Base-by-base conservation (phyloP, 1,140 invertebrate species). In the Varroa destructor region DNA sequence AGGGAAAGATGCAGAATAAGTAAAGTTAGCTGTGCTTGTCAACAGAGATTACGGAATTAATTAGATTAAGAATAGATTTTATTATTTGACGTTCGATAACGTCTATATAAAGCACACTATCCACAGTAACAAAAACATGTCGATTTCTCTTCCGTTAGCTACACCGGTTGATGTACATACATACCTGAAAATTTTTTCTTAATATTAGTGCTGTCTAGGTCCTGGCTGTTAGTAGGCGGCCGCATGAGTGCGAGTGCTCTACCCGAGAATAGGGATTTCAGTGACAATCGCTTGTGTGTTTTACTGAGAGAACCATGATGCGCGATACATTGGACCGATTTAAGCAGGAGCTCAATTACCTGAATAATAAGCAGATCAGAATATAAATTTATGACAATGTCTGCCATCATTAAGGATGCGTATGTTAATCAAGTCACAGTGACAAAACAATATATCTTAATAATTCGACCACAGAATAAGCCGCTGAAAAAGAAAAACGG, bases 281-380 rank as follows among this genome's bases (percentile, higher is more conserved):
- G 46, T 12, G 61, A 67, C 40, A 67, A 37, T 25, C 61, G 61
- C 8, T 67, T 67, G 61, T 67, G 40, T 2, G 61, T 67, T 40
- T 67, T 67, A 40, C 61, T 67, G 1, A 67, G 61, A 40, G 61
- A 67, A 5, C 61, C 61, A 46, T 67, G 61, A 46, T 67, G 61
- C 12, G 61, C 61, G 61, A 67, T 67, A 37, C 61, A 67, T 67
- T 67, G 61, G 12, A 67, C 61, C 10, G 61, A 67, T 46, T 67
- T 67, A 37, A 67, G 61, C 2, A 67, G 46, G 61, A 67, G 61
- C 61, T 67, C 61, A 8, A 67, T 67, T 46, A 67, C 37, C 61
- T 67, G 61, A 46, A 67, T 43, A 12, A 8, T 2, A 40, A 3
- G 46, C 3, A 3, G 8, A 51, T 51, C 8, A 51, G 46, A 51